phyloP scores from a whole-genome alignment of 2,797 vertebrate species.

The Chloroceryle amazona region DNA sequence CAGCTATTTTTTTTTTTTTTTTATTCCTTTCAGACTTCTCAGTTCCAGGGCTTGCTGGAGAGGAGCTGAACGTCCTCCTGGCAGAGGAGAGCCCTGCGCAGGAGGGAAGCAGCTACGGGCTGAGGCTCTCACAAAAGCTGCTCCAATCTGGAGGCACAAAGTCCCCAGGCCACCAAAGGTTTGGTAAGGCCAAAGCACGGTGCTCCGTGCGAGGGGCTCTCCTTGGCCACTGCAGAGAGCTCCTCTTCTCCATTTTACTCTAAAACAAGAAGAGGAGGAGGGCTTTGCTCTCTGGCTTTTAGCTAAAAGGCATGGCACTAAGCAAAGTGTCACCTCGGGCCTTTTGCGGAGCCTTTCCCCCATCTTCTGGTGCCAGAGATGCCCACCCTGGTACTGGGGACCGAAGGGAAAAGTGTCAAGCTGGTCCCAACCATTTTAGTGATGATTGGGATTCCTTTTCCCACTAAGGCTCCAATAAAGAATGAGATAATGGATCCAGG shows the following conservation, averaged over 20 bases:
- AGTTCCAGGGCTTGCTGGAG: background rate
- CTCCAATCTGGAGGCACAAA: background rate
- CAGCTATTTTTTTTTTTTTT: background rate
- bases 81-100: background rate
- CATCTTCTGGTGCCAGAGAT: background rate
- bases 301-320: background rate
- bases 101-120: background rate
- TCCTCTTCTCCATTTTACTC: background rate
- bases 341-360: background rate
- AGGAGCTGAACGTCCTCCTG: background rate
- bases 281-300: background rate
- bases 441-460: background rate
- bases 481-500: background rate
- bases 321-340: background rate
- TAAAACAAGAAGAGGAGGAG: background rate
- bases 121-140: background rate
- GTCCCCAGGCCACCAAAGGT: background rate
- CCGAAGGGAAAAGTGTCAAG: background rate
- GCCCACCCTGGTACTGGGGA: background rate
- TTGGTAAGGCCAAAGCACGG: background rate
- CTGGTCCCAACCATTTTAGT: background rate
- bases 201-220: background rate
- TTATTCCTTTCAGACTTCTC: background rate
- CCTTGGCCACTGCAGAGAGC: background rate
- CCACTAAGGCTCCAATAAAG: background rate